Evolutionary conservation across 2,113 vertebrate genomes (phyloP).

Genomic region (Hypocryptadius cinnamomeus): DNA sequence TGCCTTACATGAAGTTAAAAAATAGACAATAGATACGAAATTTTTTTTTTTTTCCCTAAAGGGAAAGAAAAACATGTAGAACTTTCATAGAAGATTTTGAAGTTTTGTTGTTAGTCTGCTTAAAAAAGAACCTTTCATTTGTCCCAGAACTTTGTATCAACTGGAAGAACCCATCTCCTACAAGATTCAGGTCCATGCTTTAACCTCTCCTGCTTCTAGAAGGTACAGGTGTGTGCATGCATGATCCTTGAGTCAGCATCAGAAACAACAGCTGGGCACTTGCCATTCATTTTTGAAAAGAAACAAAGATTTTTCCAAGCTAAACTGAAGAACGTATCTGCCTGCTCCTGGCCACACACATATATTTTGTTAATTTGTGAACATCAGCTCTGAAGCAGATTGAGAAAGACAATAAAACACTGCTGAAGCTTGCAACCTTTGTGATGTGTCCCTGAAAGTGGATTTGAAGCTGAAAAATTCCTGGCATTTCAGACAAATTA

Average conservation of each 20-base stretch:
- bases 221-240: fast-evolving
- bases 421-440: not conserved
- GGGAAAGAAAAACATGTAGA: not conserved
- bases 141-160: not conserved
- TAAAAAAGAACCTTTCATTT: not conserved
- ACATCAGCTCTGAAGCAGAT: not conserved
- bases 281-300: not conserved
- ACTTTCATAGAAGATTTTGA: not conserved
- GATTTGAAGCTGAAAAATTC: not conserved
- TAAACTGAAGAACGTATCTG: not conserved
- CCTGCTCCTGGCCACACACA: not conserved
- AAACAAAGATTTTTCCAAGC: not conserved
- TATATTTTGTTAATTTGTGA: not conserved
- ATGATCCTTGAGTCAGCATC: not conserved
- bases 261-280: not conserved
- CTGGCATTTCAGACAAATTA: not conserved
- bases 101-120: not conserved
- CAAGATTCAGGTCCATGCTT: not conserved
- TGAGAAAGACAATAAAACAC: not conserved
- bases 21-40: not conserved
- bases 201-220: not conserved
- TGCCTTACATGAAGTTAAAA: not conserved
- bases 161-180: not conserved
- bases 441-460: not conserved
- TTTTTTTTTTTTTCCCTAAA: not conserved